phyloP scores from a whole-genome alignment of 2,113 vertebrate species.

The Sinocyclocheilus rhinocerous region DNA sequence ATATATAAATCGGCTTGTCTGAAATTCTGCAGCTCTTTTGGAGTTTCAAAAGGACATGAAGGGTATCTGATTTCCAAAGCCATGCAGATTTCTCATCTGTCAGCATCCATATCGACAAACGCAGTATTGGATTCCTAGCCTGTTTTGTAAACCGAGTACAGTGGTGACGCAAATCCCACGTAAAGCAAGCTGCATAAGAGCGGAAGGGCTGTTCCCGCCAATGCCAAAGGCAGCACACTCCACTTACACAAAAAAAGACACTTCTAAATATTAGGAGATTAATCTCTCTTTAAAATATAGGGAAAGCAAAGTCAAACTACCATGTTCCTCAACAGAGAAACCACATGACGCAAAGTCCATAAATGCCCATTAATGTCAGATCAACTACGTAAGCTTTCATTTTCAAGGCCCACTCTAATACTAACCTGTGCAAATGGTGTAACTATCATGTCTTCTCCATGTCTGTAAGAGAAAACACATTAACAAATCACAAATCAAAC shows the following conservation, averaged over 20 bases:
- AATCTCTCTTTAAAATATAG: conserved; percentile 30
- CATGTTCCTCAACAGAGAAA: background rate
- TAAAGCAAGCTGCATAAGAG: conserved; percentile 53
- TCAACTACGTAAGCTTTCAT: conserved; percentile 1
- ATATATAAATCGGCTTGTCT: background rate
- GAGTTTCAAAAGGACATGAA: conserved; percentile 42
- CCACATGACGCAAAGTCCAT: background rate
- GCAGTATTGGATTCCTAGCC: conserved; percentile 58
- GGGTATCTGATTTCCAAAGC: conserved; percentile 51
- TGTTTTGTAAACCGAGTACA: conserved; percentile 65
- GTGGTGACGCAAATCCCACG: conserved; percentile 65
- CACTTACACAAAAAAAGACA: background rate
- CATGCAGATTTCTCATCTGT: conserved; percentile 42
- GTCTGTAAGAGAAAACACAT: conserved; percentile 71
- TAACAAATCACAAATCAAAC: conserved; percentile 29
- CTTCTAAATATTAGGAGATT: conserved; percentile 1
- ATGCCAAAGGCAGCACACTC: conserved; percentile 17
- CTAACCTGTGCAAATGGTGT: conserved; percentile 93
- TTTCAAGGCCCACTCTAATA: conserved; percentile 32
- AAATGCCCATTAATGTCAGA: background rate
- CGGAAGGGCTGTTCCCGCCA: conserved; percentile 54
- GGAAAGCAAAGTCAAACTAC: background rate
- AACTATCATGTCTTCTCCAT: conserved; percentile 96
- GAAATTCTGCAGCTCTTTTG: conserved; percentile 15
- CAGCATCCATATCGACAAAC: conserved; percentile 41